Evolutionary conservation across 2,888 invertebrate species (phyloP), one percentile per base, ranked within the genome.

Genomic region (Phalera bucephala): DNA sequence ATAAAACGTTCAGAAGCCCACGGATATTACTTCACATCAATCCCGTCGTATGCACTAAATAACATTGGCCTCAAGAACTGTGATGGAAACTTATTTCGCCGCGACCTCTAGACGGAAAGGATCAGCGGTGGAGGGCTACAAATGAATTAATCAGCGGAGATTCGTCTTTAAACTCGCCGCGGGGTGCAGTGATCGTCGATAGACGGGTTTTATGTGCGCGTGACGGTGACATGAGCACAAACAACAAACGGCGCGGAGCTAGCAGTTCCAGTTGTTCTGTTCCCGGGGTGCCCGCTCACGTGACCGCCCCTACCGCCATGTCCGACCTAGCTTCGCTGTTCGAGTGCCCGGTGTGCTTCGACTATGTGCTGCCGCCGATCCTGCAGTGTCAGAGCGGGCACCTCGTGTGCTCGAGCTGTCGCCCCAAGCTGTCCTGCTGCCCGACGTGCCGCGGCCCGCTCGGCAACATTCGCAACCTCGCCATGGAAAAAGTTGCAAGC

Each of bases 401-500:
- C 90, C 93, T 99, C 70, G 98, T 99, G 42, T 99, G 99, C 91
- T 97, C 98, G 48, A 96, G 95, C 75, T 99, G 99, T 89, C 93
- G 99, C 47, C 98, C 98, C 37, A 99, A 99, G 85, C 92, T 99
- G 50, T 95, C 96, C 52, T 97, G 97, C 83, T 99, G 99, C 86
- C 99, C 99, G 27, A 99, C 99, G 44, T 99, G 99, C 80, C 94
- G 99, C 49, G 99, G 99, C 43, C 97, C 98, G 20, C 91, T 99
- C 74, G 95, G 95, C 86, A 99, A 99, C 83, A 99, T 99, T 65
- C 93, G 99, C 53, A 99, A 99, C 87, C 91, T 99, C 74, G 99
- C 99, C 19, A 99, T 99, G 98, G 99, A 99, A 79, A 99, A 99
- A 84, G 98, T 99, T 21, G 99, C 99, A 23, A 96, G 96, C 64